These are phyloP conservation scores for Calidris pugnax DNA, from an alignment of 2,113 vertebrate species.

Conservation along the genomic window DNA sequence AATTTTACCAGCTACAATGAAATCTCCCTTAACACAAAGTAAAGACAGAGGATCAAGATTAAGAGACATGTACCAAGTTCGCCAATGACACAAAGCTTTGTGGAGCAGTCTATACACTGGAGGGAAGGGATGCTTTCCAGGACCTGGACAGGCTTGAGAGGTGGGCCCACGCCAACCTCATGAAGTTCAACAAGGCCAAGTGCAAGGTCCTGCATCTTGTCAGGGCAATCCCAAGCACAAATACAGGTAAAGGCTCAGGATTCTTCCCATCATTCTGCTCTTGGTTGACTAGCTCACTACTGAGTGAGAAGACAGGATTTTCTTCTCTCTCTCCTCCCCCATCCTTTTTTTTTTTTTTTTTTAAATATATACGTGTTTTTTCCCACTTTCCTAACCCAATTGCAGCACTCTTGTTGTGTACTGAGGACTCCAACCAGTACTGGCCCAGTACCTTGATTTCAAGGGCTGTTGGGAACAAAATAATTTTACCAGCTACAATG, in stretches of 20 bases:
- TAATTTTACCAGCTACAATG: not conserved
- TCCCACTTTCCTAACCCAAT: no score
- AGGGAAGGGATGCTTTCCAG: not conserved
- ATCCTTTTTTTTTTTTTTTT: not conserved
- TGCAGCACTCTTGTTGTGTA: not conserved
- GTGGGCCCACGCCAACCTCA: not conserved
- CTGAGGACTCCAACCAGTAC: not conserved
- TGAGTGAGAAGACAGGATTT: not conserved
- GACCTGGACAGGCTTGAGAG: not conserved
- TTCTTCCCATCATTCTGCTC: not conserved
- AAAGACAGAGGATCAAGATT: not conserved
- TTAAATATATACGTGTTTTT: not conserved
- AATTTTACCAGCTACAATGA: not conserved
- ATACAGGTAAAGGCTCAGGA: not conserved
- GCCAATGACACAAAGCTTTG: not conserved
- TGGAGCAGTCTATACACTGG: not conserved
- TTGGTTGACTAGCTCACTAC: not conserved
- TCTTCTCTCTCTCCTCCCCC: not conserved
- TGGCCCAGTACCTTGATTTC: not conserved
- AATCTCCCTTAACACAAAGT: not conserved
- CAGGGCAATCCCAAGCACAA: not conserved
- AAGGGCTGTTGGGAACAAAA: not conserved
- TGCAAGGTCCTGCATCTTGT: not conserved
- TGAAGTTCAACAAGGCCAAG: not conserved
- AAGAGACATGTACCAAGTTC: not conserved